Base-by-base conservation (phyloP, 2,113 vertebrate genomes). In the Formicarius rufipectus region DNA sequence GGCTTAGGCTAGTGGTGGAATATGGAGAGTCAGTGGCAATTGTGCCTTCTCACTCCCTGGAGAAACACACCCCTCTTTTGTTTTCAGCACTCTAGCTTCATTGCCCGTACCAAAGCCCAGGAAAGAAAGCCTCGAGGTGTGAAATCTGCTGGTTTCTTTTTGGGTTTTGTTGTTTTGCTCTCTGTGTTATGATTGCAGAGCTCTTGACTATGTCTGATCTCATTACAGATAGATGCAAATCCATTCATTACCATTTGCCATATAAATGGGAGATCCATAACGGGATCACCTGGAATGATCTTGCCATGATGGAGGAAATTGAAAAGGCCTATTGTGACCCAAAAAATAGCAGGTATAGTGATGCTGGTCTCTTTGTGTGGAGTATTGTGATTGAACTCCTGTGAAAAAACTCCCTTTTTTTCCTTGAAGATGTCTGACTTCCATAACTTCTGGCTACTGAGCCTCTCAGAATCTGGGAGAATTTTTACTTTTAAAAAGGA, bases 241-340 rank as follows among this genome's bases (percentile, higher is more conserved):
- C 95, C 55, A 81, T 98, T 92, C 99, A 99, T 82, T 99, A 98
- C 96, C 90, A 96, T 68, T 97, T 99, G 33, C 99, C 99, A 2
- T 99, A 99, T 95, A 98, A 97, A 84, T 99, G 99, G 99, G 98
- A 99, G 95, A n/a, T 98, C 19, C 37, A 95, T 9, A 50, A 96
- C 24, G 95, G 69, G 9, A 7, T 67, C 30, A 95, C 49, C 20
- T 99, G 99, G 99, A 94, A 35, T 5, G 98, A 98, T 52, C 60
- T 99, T 69, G 1, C 81, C 20, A 77, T 76, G 69, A 98, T 98
- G 98, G 99, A 99, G 47, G 95, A 97, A 17, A 93, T 99, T 25
- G 99, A 99, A 96, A 97, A 97, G 88, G 98, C 97, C 25, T 99
- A 98, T 73, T 99, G 99, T 92, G 95, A 99, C 82, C 99, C 99